Base-by-base conservation (phyloP, 1,140 invertebrate species). In the Plutomurus gul region DNA sequence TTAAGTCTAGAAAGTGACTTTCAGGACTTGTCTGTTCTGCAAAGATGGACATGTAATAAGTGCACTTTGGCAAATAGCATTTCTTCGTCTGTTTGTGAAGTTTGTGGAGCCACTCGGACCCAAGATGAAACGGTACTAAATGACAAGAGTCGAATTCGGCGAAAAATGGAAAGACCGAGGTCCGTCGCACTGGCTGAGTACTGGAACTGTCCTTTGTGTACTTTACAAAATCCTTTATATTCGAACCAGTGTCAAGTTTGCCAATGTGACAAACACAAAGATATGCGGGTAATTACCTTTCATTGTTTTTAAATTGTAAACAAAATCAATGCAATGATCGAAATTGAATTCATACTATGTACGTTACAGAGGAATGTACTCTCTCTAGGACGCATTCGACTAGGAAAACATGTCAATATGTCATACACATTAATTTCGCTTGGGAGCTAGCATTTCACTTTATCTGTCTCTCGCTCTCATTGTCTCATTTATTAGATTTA, bases 11-110 rank as follows among this genome's bases (percentile, higher is more conserved):
- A 60, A 56, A 51, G 18, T 36, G 75, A 83, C 43, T 71, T 79
- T 22, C 81, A 72, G 72, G 76, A 80, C 18, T 79, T 81, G 27
- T 77, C 79, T 11, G 75, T 76, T 80, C 79, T 65, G 27, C 87
- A 90, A 46, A 89, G 90, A 18, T 96, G 95, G 95, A 92, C 93
- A 5, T 96, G 95, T 85, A 91, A 91, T 81, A 95, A 95, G 84
- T 96, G 95, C 85, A 96, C 95, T 1, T 88, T 96, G 51, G 89
- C 95, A 3, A 96, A 96, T 87, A 89, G 90, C 22, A 88, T 89
- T 0, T 87, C 88, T 22, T 89, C 90, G 7, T 88, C 90, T 72
- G 91, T 91, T 0, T 96, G 95, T 85, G 91, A 92, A 7, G 94
- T 93, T 0, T 96, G 95, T 86, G 93, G 93, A 25, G 93, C 93